phyloP scores from a whole-genome alignment of 2,888 invertebrate genomes.

The Tipula helvola region DNA sequence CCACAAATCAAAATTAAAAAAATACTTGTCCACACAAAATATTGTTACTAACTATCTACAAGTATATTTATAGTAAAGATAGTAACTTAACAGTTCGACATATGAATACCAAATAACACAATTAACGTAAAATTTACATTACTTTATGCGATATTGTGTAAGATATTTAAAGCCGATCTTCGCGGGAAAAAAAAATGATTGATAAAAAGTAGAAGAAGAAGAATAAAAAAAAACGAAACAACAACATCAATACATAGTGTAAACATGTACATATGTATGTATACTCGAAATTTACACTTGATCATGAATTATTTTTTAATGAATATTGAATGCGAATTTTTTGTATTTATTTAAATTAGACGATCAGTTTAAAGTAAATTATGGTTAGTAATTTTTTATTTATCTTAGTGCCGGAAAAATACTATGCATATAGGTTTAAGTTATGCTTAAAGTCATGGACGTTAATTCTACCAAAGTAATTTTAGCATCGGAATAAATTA shows the following conservation, averaged over 20 bases:
- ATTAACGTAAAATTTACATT: not conserved
- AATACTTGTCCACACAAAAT: not conserved
- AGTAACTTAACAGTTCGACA: not conserved
- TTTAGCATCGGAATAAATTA: not conserved
- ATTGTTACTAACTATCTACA: not conserved
- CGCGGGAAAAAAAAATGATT: not conserved
- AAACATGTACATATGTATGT: not conserved
- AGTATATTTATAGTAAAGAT: not conserved
- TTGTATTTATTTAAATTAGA: not conserved
- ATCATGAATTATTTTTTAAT: not conserved
- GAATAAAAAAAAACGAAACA: not conserved
- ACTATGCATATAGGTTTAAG: not conserved
- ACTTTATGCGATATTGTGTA: not conserved
- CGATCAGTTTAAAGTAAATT: too few relatives aligned
- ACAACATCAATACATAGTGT: not conserved
- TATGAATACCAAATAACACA: not conserved
- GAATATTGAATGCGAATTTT: not conserved
- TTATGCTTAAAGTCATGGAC: too few relatives aligned
- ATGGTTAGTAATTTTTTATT: not conserved
- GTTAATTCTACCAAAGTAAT: too few relatives aligned
- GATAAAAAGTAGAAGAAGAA: not conserved
- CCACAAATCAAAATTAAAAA: not conserved
- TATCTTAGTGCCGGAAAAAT: not conserved
- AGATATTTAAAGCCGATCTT: not conserved
- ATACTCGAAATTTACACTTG: not conserved